A percentile compares a stretch with the other conserved stretches of the same genome.
Evolutionary conservation across 2,888 invertebrate genomes (phyloP).

Genomic region (Nasonia oneida): DNA sequence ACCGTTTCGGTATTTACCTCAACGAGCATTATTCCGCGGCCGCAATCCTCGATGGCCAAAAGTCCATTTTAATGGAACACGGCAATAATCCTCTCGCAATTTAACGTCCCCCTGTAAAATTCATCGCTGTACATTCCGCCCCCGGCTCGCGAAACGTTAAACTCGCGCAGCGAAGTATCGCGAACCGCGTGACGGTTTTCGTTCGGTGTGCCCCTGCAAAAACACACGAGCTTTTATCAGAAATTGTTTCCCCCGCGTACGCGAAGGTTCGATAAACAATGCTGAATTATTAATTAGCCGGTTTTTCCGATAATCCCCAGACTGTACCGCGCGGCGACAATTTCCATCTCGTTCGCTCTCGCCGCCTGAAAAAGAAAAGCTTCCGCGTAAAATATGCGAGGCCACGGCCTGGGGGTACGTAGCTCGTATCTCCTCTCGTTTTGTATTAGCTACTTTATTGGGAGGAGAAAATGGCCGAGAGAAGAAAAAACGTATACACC

Average conservation of each 20-base stretch:
- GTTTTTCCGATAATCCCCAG: slow-evolving; percentile 40
- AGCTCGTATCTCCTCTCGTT: slow-evolving; percentile 3
- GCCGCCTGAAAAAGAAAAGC: neutral
- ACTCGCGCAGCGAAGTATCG: neutral
- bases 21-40: neutral
- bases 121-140: neutral
- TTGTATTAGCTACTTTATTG: slow-evolving; percentile 40
- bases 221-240: neutral
- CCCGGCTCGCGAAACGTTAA: neutral
- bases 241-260: slow-evolving; percentile 1
- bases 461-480: neutral
- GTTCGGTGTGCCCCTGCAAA: neutral
- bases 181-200: neutral
- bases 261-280: slow-evolving; percentile 15
- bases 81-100: neutral
- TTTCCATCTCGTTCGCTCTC: neutral
- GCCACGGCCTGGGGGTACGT: neutral
- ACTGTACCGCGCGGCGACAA: neutral
- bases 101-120: neutral
- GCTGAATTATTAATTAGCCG: slow-evolving; percentile 48
- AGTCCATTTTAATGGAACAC: slow-evolving; percentile 5
- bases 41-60: neutral
- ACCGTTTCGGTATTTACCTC: neutral
- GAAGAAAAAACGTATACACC: neutral
- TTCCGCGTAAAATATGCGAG: slow-evolving; percentile 31